A percentile compares a stretch with the other conserved stretches of the same genome.
Conservation (phyloP, 2,797 vertebrate species). For the Sebastes aleutianus region DNA sequence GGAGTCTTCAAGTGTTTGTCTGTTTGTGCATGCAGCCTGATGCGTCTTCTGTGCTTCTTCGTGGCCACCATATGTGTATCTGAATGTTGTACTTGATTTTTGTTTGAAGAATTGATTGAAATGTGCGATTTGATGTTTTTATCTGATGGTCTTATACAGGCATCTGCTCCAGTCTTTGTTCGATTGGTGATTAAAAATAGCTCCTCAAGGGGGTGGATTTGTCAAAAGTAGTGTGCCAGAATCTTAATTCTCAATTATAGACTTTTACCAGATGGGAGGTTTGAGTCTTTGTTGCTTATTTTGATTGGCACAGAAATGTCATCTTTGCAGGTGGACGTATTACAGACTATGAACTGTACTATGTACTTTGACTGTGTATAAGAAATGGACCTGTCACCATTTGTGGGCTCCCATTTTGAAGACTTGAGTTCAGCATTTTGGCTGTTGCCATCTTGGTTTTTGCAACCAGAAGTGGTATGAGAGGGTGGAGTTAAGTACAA, state of each 20-base stretch:
- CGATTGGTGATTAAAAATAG: slow-evolving; percentile 41
- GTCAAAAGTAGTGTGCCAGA: slow-evolving; percentile 3
- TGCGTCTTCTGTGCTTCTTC: slow-evolving; percentile 22
- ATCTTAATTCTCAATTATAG: slow-evolving; percentile 9
- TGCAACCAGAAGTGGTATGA: no score
- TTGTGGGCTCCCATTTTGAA: no score
- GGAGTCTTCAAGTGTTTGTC: slow-evolving; percentile 27
- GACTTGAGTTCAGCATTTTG: no score
- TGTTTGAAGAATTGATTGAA: slow-evolving; percentile 49
- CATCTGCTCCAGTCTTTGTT: slow-evolving; percentile 59
- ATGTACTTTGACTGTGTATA: not conserved
- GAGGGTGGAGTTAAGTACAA: no score
- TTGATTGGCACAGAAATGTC: slow-evolving; percentile 11
- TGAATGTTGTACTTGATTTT: slow-evolving; percentile 22
- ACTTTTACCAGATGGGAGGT: slow-evolving; percentile 35
- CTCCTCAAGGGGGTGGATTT: slow-evolving; percentile 35
- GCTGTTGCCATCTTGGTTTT: no score
- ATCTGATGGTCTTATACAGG: slow-evolving; percentile 34
- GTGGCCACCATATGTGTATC: slow-evolving; percentile 33
- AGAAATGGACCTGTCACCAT: no score
- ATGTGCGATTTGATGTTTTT: slow-evolving; percentile 43
- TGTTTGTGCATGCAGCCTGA: slow-evolving; percentile 17
- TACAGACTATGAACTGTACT: not conserved
- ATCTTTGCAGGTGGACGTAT: not conserved
- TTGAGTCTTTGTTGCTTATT: not conserved